These are phyloP conservation scores for Lemur catta DNA, from an alignment of 2,797 vertebrate species.

Conservation along the genomic window DNA sequence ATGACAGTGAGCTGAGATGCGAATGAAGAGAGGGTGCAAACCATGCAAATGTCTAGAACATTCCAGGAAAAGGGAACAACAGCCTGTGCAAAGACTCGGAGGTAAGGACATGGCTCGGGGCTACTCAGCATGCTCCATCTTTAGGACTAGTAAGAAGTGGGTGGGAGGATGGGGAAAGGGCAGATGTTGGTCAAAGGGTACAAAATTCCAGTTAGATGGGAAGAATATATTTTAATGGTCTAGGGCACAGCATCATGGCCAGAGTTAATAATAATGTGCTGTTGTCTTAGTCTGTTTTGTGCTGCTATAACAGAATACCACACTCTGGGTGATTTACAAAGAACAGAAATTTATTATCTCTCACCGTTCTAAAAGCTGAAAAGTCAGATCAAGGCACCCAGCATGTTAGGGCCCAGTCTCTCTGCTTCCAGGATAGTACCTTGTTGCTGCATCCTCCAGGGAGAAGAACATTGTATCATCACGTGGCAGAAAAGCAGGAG, in stretches of 20 bases:
- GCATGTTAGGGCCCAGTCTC: background rate
- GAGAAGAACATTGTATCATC: background rate
- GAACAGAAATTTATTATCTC: background rate
- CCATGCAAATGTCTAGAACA: background rate
- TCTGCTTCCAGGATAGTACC: background rate
- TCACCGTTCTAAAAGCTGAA: too few species aligned
- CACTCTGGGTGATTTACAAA: background rate
- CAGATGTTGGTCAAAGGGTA: background rate
- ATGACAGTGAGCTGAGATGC: background rate
- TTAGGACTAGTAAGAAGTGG: background rate
- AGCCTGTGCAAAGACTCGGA: background rate
- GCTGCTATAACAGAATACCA: background rate
- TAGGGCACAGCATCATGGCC: background rate
- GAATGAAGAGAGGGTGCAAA: background rate
- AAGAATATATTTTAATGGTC: background rate
- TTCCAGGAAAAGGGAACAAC: background rate
- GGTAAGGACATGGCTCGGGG: background rate
- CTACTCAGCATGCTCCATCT: background rate
- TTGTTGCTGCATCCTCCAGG: background rate
- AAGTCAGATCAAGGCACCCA: background rate
- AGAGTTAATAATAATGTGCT: background rate
- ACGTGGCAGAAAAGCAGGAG: background rate
- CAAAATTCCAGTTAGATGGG: background rate
- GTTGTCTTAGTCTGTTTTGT: background rate
- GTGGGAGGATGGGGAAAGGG: background rate